Base-by-base conservation (phyloP, 2,888 invertebrate genomes). In the Acanthococcus lagerstroemiae region DNA sequence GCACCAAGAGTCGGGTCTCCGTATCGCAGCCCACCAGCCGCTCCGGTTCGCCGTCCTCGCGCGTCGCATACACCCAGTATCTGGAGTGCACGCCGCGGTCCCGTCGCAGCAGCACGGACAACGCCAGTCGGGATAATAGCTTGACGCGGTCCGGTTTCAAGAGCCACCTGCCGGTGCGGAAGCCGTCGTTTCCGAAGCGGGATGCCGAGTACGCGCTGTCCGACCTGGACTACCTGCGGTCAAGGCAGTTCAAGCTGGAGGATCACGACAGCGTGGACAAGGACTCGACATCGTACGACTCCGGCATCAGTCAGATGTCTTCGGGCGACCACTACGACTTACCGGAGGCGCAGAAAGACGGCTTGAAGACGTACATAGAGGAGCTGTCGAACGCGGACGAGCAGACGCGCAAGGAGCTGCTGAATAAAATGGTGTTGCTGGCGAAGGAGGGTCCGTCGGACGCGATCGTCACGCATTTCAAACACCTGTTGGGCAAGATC, bases 1-100 rank as follows among this genome's bases (percentile, higher is more conserved):
- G 74, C 77, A 84, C 78, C 72, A 84, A 81, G 71, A 85, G 75
- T 74, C 83, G 79, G 71, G 82, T 86, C 22, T 82, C 88, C 2
- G 87, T 90, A 19, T 95, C 94, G 50, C 95, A 95, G 80, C 95
- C 96, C 7, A 90, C 91, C 56, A 95, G 95, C 71, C 82, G 96
- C 46, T 94, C 94, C 4, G 91, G 91, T 60, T 95, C 95, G 0
- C 95, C 96, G 0, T 90, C 93, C 66, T 90, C 94, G 0, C 84
- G 92, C 69, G 77, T 87, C 70, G 89, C 89, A 74, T 80, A 84
- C 66, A 86, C 84, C 21, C 84, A 84, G 72, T 77, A 65, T 82
- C 7, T 2, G 2, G 21, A 21, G 2, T 9, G 9, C 48, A 48
- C 48, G 2, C 48, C 48, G 2, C 1, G 48, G 17, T 48, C 48